phyloP scores from a whole-genome alignment of 2,113 vertebrate species.

The Siniperca knerii region DNA sequence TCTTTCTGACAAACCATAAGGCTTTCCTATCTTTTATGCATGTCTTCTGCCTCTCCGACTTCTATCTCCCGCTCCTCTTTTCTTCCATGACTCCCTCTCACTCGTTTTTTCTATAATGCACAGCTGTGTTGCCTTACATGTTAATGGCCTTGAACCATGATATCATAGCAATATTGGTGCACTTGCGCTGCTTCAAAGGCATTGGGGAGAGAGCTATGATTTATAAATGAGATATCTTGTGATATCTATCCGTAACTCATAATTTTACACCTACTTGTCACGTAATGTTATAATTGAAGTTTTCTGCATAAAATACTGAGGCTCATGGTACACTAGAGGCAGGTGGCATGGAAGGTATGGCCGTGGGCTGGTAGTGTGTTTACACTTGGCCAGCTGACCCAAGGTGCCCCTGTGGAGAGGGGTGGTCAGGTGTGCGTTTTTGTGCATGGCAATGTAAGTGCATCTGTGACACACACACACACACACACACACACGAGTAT shows the following conservation, averaged over 20 bases:
- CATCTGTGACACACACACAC: slow-evolving; percentile 9
- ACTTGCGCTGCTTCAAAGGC: slow-evolving; percentile 53
- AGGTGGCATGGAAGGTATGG: slow-evolving; percentile 49
- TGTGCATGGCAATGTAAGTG: slow-evolving; percentile 3
- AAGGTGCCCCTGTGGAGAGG: slow-evolving; percentile 48
- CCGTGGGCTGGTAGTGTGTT: slow-evolving; percentile 51
- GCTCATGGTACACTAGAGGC: slow-evolving; percentile 3
- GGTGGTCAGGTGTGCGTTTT: slow-evolving; percentile 34
- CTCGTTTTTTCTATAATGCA: slow-evolving; percentile 47
- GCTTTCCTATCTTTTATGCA: slow-evolving; percentile 77
- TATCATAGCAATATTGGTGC: slow-evolving; percentile 56
- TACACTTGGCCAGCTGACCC: slow-evolving; percentile 74
- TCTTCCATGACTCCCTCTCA: slow-evolving; percentile 50
- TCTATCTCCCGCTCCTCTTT: slow-evolving; percentile 32
- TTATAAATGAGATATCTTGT: slow-evolving; percentile 51
- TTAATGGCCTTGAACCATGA: slow-evolving; percentile 70
- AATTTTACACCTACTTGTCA: slow-evolving; percentile 32
- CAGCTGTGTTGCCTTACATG: slow-evolving; percentile 65
- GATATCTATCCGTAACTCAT: slow-evolving; percentile 48
- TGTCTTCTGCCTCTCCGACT: slow-evolving; percentile 66
- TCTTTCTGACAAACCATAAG: slow-evolving; percentile 56
- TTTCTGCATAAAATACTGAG: slow-evolving; percentile 8
- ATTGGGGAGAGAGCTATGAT: slow-evolving; percentile 33
- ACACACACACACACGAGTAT: not conserved
- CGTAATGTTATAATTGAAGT: slow-evolving; percentile 24